Evolutionary conservation across 1,140 invertebrate species (phyloP), one percentile per base, ranked within the genome.

Genomic region (Drosophila rhopaloa): DNA sequence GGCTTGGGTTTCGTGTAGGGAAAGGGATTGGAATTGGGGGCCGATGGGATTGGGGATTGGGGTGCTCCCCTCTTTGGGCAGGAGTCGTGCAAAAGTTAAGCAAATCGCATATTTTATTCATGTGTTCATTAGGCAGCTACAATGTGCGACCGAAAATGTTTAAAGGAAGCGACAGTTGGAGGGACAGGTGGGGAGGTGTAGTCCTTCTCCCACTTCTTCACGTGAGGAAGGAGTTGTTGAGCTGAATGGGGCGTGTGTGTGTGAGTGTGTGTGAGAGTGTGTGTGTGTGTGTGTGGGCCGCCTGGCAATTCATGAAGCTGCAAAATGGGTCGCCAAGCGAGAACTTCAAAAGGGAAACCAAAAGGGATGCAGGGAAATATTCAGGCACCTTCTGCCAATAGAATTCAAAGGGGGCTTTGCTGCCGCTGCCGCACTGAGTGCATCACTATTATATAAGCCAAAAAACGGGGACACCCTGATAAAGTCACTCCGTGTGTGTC

Each of bases 41-140:
- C 24, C 24, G 24, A 35, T n/a, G 2, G 48, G 29, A 47, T 9
- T 9, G 51, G 66, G 58, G 40, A 19, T 35, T 60, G 54, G 27
- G 53, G 16, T 68, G 47, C 53, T 56, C 46, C 41, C 16, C 50
- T 32, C 50, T 51, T 32, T 58, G 47, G 70, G 51, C 48, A 80
- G 50, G 59, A 84, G 85, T 82, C 80, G 84, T 78, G 84, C 80
- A 89, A 84, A 77, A 86, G 84, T 89, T 89, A 89, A 89, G 84
- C 84, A 89, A 89, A 89, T 89, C 84, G 84, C 84, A 89, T 89
- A 89, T 89, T 89, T 89, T 89, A 89, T 89, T 89, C 84, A 89
- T 89, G 84, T 89, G 84, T 89, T 89, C 84, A 89, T 89, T 89
- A 89, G 84, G 85, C 81, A 79, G 84, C 84, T 89, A 89, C 84